A percentile compares a stretch with the other conserved stretches of the same genome.
Evolutionary conservation across 1,140 invertebrate genomes (phyloP).

Genomic region (Lucilia cuprina): DNA sequence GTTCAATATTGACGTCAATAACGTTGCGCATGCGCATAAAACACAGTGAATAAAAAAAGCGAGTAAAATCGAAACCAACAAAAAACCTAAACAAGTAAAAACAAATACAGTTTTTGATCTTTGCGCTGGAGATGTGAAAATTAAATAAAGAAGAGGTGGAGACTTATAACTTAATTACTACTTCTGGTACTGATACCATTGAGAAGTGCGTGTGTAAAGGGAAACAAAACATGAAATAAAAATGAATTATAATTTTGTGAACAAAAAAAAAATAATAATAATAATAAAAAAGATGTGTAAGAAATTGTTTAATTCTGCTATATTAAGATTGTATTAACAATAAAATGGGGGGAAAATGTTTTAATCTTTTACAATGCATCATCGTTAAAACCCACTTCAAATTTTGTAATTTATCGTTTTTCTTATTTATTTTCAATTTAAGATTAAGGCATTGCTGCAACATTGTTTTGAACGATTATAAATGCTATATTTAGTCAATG

Average conservation of each 20-base stretch:
- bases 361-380: too few species aligned
- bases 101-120: constrained; percentile 4
- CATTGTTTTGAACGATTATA: too few species aligned
- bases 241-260: not conserved
- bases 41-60: not conserved
- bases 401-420: too few species aligned
- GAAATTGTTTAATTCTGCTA: too few species aligned
- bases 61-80: too few species aligned
- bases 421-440: too few species aligned
- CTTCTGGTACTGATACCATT: not conserved
- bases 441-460: too few species aligned
- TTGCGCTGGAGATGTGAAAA: constrained; percentile 13
- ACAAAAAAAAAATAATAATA: not conserved
- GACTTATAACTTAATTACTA: constrained; percentile 6
- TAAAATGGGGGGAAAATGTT: too few species aligned
- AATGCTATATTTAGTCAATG: too few species aligned
- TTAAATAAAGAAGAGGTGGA: not conserved
- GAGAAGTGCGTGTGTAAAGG: not conserved
- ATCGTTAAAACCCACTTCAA: too few species aligned
- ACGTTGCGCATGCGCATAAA: constrained; percentile 29
- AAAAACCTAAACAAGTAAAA: not conserved
- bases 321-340: too few species aligned
- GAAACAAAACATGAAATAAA: not conserved
- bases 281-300: not conserved
- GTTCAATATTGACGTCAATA: constrained; percentile 27